Percentiles rank a stretch among this genome's conserved stretches.
phyloP scores from a whole-genome alignment of 2,797 vertebrate species.

The Coranthus polyacanthus region DNA sequence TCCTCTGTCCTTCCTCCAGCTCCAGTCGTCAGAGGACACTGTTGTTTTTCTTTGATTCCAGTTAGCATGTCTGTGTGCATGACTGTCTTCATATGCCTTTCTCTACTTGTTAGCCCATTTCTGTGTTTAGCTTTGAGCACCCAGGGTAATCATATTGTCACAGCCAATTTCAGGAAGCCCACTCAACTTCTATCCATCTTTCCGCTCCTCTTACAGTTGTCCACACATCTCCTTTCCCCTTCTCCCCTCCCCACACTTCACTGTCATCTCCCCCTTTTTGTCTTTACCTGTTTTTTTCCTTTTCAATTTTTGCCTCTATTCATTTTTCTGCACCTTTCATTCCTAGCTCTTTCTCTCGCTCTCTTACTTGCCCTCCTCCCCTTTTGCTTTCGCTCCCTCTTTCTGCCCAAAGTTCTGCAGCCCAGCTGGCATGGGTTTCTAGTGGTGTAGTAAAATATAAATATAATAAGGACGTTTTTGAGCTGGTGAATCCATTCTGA shows the following conservation, averaged over 20 bases:
- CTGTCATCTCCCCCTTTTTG: not conserved
- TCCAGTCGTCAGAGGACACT: slow-evolving; percentile 46
- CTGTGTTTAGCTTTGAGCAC: slow-evolving; percentile 72
- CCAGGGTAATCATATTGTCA: slow-evolving; percentile 79
- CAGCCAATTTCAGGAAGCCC: slow-evolving; percentile 71
- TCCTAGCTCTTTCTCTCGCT: slow-evolving; percentile 30
- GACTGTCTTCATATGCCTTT: slow-evolving; percentile 22
- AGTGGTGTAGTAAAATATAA: slow-evolving; percentile 92
- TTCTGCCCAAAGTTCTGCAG: slow-evolving; percentile 74
- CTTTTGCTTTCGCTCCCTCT: slow-evolving; percentile 47
- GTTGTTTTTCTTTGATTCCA: slow-evolving; percentile 52
- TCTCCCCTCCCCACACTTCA: not conserved
- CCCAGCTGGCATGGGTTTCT: slow-evolving; percentile 85
- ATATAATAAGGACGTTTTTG: slow-evolving; percentile 92
- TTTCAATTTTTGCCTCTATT: slow-evolving; percentile 45
- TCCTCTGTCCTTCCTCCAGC: no score
- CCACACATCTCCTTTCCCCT: slow-evolving; percentile 4
- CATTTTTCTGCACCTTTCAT: slow-evolving; percentile 51
- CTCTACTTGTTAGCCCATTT: slow-evolving; percentile 41
- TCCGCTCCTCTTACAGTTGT: slow-evolving; percentile 13
- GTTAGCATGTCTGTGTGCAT: slow-evolving; percentile 31
- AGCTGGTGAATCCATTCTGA: slow-evolving; percentile 92
- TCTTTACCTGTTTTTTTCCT: slow-evolving; percentile 9
- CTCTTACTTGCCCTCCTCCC: slow-evolving; percentile 57
- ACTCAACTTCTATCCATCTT: slow-evolving; percentile 30